Conservation (phyloP, 1,140 invertebrate genomes). For the Pomacea maculata region DNA sequence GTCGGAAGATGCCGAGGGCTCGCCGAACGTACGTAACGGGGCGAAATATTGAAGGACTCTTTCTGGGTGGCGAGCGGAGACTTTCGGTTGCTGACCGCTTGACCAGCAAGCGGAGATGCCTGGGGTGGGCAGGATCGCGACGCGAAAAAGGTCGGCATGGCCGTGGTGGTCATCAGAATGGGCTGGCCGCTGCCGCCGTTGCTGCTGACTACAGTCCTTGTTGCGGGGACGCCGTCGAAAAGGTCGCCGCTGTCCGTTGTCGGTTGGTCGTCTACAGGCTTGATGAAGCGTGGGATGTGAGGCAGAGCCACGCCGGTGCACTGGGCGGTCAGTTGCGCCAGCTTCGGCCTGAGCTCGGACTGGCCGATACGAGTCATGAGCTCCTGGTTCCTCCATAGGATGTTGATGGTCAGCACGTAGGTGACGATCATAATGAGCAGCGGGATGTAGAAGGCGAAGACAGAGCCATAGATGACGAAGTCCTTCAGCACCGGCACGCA, state of each 20-base stretch:
- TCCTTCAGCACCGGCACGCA: conserved; percentile 72
- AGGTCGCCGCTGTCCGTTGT: not conserved
- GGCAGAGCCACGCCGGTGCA: conserved; percentile 29
- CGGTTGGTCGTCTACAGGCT: not conserved
- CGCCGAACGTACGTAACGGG: not conserved
- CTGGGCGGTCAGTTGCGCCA: conserved; percentile 31
- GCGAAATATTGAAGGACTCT: not conserved
- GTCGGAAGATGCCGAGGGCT: not conserved
- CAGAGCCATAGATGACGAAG: conserved; percentile 91
- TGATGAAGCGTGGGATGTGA: conserved; percentile 13
- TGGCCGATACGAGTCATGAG: conserved; percentile 52
- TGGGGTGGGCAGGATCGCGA: not conserved
- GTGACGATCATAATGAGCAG: conserved; percentile 93
- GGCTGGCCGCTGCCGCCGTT: not conserved
- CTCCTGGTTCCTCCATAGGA: conserved; percentile 56
- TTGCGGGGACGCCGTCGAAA: not conserved
- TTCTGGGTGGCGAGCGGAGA: not conserved
- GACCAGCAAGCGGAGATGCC: too few species aligned
- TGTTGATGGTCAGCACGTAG: conserved; percentile 86
- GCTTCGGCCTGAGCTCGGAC: conserved; percentile 40
- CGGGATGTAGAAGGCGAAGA: conserved; percentile 95
- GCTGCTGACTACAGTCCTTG: not conserved
- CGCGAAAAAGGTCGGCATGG: not conserved
- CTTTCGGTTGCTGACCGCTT: too few species aligned
- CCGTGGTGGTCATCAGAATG: not conserved